These are phyloP conservation scores for Sinhomidia bicolor DNA, from an alignment of 2,888 invertebrate species.

Conservation along the genomic window DNA sequence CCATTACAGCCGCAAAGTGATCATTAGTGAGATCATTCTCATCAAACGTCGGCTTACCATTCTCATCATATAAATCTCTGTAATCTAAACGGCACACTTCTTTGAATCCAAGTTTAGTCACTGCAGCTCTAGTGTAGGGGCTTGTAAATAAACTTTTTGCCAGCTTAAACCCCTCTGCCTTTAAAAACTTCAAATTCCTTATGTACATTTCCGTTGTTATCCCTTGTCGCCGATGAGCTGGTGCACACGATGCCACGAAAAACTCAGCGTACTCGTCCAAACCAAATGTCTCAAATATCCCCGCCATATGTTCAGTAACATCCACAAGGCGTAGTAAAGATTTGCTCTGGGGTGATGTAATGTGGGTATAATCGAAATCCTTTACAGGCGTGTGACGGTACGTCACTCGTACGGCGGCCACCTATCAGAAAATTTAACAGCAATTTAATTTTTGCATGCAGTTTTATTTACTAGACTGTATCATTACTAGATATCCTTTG, in stretches of 20 bases:
- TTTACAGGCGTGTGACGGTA: constrained; percentile 61
- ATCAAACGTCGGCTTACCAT: constrained; percentile 67
- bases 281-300: constrained; percentile 66
- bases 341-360: constrained; percentile 55
- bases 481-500: too few species aligned
- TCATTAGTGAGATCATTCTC: constrained; percentile 62
- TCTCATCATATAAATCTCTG: constrained; percentile 66
- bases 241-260: constrained; percentile 71
- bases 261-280: constrained; percentile 71
- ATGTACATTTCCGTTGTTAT: constrained; percentile 73
- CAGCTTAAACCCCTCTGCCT: constrained; percentile 75
- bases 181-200: constrained; percentile 68
- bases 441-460: not conserved
- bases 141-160: constrained; percentile 74
- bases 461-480: not conserved
- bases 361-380: constrained; percentile 56
- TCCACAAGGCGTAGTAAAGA: constrained; percentile 51
- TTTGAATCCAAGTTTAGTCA: constrained; percentile 67
- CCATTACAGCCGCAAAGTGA: constrained; percentile 75
- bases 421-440: constrained; percentile 29
- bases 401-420: constrained; percentile 71
- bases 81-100: constrained; percentile 74
- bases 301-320: constrained; percentile 66
- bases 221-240: constrained; percentile 59
- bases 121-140: constrained; percentile 72